Conservation (phyloP, 2,888 invertebrate species). For the Diploptera punctata region DNA sequence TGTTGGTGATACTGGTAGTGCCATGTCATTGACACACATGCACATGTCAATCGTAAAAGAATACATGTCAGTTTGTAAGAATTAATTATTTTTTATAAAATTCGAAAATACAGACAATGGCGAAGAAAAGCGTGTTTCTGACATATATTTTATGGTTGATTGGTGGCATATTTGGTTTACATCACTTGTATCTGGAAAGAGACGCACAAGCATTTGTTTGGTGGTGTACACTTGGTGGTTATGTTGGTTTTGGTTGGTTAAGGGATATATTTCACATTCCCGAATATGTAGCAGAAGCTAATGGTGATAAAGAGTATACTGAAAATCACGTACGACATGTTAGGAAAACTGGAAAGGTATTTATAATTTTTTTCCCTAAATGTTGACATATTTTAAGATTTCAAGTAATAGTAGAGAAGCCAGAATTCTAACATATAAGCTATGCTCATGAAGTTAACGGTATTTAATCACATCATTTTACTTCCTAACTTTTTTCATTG, state of each 20-base stretch:
- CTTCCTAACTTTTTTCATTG: no score
- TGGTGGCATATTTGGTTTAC: slow-evolving; percentile 87
- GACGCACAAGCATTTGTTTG: slow-evolving; percentile 91
- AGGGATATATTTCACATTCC: slow-evolving; percentile 85
- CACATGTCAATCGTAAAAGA: no score
- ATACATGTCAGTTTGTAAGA: no score
- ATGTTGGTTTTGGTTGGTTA: slow-evolving; percentile 85
- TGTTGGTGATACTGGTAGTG: no score
- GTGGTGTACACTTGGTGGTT: slow-evolving; percentile 88
- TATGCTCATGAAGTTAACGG: no score
- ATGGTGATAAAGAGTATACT: slow-evolving; percentile 73
- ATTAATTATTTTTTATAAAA: no score
- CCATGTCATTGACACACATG: no score
- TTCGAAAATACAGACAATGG: slow-evolving; percentile 45
- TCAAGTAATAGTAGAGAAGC: no score
- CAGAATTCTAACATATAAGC: no score
- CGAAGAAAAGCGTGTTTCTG: slow-evolving; percentile 59
- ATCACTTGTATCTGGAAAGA: slow-evolving; percentile 88
- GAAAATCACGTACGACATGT: slow-evolving; percentile 68
- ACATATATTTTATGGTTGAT: slow-evolving; percentile 88
- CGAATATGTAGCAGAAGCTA: slow-evolving; percentile 82
- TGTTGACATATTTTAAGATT: no score
- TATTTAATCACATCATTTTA: no score
- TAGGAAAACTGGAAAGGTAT: slow-evolving; percentile 68
- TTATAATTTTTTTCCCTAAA: slow-evolving; percentile 35